Base-by-base conservation (phyloP, 53 echinoderm and acorn worm genomes). In the Patiria pectinifera region DNA sequence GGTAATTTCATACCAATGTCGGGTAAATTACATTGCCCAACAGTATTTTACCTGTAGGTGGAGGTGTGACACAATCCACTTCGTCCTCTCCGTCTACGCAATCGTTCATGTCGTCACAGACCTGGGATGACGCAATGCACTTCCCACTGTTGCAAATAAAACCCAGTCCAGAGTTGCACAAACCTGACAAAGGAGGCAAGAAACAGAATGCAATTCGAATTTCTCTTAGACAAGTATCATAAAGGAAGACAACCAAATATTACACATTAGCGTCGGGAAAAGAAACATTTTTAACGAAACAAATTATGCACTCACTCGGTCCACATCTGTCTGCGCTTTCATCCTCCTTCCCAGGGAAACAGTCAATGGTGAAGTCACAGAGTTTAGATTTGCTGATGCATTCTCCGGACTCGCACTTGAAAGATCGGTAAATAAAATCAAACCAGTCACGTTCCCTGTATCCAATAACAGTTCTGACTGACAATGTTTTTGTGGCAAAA, bases 281-380 rank as follows among this genome's bases (percentile, higher is more conserved):
- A 35, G 35, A 66, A 19, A 85, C 6, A 48, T 45, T 80, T 45
- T 48, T 19, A 16, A 80, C 4, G 15, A 45, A 12, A 80, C 48
- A 12, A 46, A 76, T 26, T 14, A 25, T 60, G 66, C 19, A 66
- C 66, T 90, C 80, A 90, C 90, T 90, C 35, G 24, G n/a, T 48
- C 90, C 70, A 69, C 90, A 90, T 24, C 48, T 62, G 25, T 46
- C 70, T 45, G 4, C 26, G 11, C 6, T 7, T 69, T 90, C 90
- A 22, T 94, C 94, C 13, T 94, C 90, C 15, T 80, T 88, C 13
- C 80, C 90, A 43, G 79, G 83, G 8, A 84, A 84, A 61, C 92
- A 92, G 48, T 89, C 92, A 23, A 60, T 11, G 2, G 11, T 16
- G 58, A 62, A 61, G 75, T 94, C 94, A 89, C 94, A 94, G 3